Evolutionary conservation across 2,888 invertebrate genomes (phyloP).

Genomic region (Rhagophthalmus giganteus): DNA sequence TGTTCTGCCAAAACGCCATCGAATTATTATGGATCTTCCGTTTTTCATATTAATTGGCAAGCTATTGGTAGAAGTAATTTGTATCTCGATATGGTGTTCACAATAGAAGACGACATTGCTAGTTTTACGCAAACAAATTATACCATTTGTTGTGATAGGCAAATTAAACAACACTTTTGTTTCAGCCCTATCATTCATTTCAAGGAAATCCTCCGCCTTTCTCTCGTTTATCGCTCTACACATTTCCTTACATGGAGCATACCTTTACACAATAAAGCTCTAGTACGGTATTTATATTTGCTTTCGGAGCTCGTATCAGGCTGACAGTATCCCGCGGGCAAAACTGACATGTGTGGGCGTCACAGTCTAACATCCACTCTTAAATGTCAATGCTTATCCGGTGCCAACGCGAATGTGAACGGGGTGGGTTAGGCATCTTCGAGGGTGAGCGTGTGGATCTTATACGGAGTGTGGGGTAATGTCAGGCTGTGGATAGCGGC

Average conservation of each 20-base stretch:
- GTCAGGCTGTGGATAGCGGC: conserved; percentile 39
- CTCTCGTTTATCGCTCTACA: conserved; percentile 30
- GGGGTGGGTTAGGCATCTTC: conserved; percentile 31
- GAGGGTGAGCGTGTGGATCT: conserved; percentile 31
- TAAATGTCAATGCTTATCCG: conserved; percentile 51
- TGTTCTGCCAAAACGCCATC: too few species aligned
- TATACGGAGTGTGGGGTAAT: conserved; percentile 36
- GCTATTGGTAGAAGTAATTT: neutral
- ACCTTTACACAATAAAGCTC: conserved; percentile 33
- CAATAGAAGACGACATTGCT: conserved; percentile 9
- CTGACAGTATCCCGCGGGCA: conserved; percentile 35
- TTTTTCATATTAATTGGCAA: too few species aligned
- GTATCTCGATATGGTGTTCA: neutral
- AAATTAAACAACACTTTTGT: conserved; percentile 28
- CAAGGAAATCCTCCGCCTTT: conserved; percentile 27
- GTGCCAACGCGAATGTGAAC: conserved; percentile 37
- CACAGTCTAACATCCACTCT: conserved; percentile 49
- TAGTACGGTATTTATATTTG: conserved; percentile 44
- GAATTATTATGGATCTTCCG: too few species aligned
- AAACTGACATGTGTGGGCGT: conserved; percentile 40
- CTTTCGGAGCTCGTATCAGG: conserved; percentile 41
- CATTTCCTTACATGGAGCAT: conserved; percentile 31
- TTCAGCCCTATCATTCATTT: conserved; percentile 22
- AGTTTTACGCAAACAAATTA: conserved; percentile 9
- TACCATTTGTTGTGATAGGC: conserved; percentile 14